A percentile compares a stretch with the other conserved stretches of the same genome.
Evolutionary conservation across 2,888 invertebrate species (phyloP).

Genomic region (Pristionchus entomophagus): DNA sequence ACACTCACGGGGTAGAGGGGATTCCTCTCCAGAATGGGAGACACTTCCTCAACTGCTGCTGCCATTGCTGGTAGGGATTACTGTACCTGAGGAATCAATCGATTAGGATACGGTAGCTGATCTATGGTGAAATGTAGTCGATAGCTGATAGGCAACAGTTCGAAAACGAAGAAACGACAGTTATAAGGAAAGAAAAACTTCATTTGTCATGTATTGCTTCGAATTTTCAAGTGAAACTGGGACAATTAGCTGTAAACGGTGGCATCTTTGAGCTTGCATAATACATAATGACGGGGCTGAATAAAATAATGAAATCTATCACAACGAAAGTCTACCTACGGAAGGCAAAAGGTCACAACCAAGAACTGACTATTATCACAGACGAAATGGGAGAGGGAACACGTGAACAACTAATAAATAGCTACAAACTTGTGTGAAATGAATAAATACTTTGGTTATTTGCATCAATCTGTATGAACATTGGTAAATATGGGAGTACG

Average conservation of each 20-base stretch:
- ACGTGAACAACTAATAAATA: background rate
- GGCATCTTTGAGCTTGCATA: constrained; percentile 31
- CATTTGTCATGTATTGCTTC: background rate
- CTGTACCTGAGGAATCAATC: constrained; percentile 2
- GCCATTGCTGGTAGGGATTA: background rate
- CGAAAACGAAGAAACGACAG: background rate
- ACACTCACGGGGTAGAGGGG: constrained; percentile 31
- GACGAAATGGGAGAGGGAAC: background rate
- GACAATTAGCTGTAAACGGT: background rate
- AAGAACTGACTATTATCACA: constrained; percentile 27
- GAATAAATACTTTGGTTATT: constrained; percentile 14
- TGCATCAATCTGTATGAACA: background rate
- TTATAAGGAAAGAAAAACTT: background rate
- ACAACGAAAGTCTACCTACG: constrained; percentile 3
- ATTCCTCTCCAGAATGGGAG: background rate
- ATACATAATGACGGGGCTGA: background rate
- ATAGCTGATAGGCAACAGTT: background rate
- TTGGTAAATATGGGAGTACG: background rate
- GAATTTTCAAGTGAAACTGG: constrained; percentile 14
- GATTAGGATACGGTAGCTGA: background rate
- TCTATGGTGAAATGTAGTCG: background rate
- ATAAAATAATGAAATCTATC: background rate
- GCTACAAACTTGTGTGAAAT: background rate
- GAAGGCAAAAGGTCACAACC: constrained; percentile 2
- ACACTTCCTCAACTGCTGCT: constrained; percentile 10